A percentile compares a stretch with the other conserved stretches of the same genome.
These are phyloP conservation scores for Chaetops frenatus DNA, from an alignment of 2,113 vertebrate genomes.

Conservation along the genomic window DNA sequence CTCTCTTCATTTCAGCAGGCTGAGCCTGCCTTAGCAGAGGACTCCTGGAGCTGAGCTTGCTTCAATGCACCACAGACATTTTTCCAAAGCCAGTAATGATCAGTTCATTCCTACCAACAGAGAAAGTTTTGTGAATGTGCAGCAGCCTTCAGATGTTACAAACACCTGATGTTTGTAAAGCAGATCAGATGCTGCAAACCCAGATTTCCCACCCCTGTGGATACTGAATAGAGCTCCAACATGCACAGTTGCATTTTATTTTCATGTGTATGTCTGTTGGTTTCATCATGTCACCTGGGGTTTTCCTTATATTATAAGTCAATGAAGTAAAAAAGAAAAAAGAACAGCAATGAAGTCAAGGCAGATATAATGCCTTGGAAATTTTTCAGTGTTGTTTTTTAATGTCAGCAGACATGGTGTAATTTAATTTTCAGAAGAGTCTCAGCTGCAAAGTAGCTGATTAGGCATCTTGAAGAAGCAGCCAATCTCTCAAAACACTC, in stretches of 20 bases:
- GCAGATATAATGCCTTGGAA: constrained; percentile 16
- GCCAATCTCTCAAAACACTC: background rate
- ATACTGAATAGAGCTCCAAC: background rate
- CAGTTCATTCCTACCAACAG: background rate
- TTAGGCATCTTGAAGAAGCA: constrained; percentile 19
- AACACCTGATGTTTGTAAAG: background rate
- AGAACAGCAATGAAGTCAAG: background rate
- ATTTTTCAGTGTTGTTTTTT: constrained; percentile 12
- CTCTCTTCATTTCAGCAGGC: background rate
- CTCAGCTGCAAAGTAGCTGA: constrained; percentile 21
- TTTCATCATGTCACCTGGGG: constrained; percentile 22
- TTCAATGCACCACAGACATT: background rate
- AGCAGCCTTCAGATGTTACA: constrained; percentile 1
- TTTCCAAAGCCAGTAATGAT: background rate
- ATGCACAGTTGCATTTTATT: background rate
- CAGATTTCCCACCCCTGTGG: background rate
- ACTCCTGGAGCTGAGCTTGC: background rate
- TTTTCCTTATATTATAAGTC: background rate
- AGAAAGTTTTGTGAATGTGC: background rate
- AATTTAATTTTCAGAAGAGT: constrained; percentile 46
- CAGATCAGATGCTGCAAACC: constrained; percentile 7
- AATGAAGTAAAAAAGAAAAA: constrained; percentile 7
- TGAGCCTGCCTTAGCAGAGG: background rate
- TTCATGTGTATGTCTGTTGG: background rate
- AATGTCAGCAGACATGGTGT: constrained; percentile 31